Percentiles rank a stretch among this genome's conserved stretches.
These are phyloP conservation scores for Microcebus tavaratra DNA, from an alignment of 2,113 vertebrate genomes.

Conservation along the genomic window DNA sequence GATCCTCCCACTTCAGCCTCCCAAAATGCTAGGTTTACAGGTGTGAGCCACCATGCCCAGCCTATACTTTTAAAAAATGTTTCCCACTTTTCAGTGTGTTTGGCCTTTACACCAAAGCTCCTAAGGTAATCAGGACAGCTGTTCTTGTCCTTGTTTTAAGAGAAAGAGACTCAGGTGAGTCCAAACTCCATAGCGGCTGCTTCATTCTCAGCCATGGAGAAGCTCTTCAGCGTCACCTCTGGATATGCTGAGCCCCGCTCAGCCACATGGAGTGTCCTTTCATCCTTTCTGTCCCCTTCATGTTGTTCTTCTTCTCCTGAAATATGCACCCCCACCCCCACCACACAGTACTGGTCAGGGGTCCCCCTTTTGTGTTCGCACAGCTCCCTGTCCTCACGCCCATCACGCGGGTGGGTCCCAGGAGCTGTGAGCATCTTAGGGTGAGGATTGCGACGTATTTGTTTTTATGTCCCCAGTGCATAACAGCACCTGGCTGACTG, in stretches of 20 bases:
- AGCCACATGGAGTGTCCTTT: neutral
- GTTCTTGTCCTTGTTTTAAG: neutral
- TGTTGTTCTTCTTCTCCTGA: neutral
- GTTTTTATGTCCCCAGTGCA: neutral
- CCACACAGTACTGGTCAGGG: neutral
- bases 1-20: too few relatives aligned
- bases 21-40: too few relatives aligned
- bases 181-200: neutral
- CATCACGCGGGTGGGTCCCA: neutral
- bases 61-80: neutral
- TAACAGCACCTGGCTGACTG: neutral
- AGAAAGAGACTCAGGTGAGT: neutral
- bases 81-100: too few relatives aligned
- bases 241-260: neutral
- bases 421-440: neutral
- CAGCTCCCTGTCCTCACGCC: neutral
- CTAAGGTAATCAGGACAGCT: neutral
- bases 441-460: neutral
- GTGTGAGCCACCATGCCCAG: too few relatives aligned
- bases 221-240: neutral
- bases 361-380: too few relatives aligned
- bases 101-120: neutral
- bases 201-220: neutral
- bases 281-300: too few relatives aligned
- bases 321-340: neutral